Base-by-base conservation (phyloP, 2,888 invertebrate species). In the Eucera pruinosa region DNA sequence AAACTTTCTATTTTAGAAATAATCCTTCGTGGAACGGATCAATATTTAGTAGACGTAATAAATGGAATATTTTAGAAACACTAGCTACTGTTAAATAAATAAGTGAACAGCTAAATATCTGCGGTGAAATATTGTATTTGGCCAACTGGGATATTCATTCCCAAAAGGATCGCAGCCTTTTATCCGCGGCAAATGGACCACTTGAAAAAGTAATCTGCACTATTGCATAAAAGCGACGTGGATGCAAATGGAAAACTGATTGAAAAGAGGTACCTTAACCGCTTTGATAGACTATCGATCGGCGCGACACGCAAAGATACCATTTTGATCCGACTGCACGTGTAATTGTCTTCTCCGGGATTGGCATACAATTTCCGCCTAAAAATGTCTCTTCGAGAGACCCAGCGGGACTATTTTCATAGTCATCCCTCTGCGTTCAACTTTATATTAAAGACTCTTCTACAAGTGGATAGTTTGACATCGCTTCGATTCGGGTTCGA, bases 301-400 rank as follows among this genome's bases (percentile, higher is more conserved):
- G 79, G 45, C 68, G 48, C 25, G 58, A 73, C 66, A 73, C 64
- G 77, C 77, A 81, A 85, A 75, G 85, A 79, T 78, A 85, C 74
- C 72, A 64, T 86, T 86, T 87, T 82, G 82, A 81, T 85, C 83
- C 80, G 78, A 77, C 83, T 83, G 78, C 41, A 45, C 76, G 61
- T 69, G 78, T 82, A 84, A 85, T 87, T 87, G 87, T 86, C 83
- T 81, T 83, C 52, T 60, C 68, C 70, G 67, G 70, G 78, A 82
- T 82, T 85, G 86, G 79, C 87, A 85, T 85, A 83, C 86, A 87
- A 87, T 86, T 86, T 86, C 83, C 87, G 79, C 70, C 67, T 76
- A 52, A 75, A 83, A 85, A 82, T 62, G 50, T 48, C 67, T 54
- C 62, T 48, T 9, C 45, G 36, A 33, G 43, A 55, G 33, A 7